phyloP scores from a whole-genome alignment of 2,888 invertebrate genomes.

The Dynastes grantii region DNA sequence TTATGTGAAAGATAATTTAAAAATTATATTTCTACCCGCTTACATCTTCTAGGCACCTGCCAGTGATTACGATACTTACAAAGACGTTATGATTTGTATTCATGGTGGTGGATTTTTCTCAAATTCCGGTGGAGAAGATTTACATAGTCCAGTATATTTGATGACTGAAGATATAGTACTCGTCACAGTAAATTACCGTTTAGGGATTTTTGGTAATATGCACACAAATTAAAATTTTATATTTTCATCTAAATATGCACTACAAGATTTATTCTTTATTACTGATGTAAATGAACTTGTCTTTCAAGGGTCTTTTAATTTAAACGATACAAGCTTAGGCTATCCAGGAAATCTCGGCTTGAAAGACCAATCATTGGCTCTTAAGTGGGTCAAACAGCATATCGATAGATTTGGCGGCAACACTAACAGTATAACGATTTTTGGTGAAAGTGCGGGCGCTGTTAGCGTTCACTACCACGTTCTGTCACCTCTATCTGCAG shows the following conservation, averaged over 20 bases:
- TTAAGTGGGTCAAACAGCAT: conserved; percentile 66
- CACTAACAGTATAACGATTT: conserved; percentile 64
- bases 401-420: conserved; percentile 66
- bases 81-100: conserved; percentile 80
- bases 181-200: conserved; percentile 81
- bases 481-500: conserved; percentile 66
- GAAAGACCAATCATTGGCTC: conserved; percentile 66
- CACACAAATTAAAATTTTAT: background rate
- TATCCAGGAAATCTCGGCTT: conserved; percentile 68
- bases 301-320: conserved; percentile 64
- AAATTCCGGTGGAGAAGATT: conserved; percentile 78
- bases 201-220: conserved; percentile 69
- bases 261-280: background rate
- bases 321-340: conserved; percentile 61
- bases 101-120: conserved; percentile 84
- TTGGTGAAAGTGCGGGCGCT: conserved; percentile 68
- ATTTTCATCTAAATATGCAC: background rate
- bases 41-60: conserved; percentile 55
- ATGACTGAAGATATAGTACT: conserved; percentile 80
- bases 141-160: conserved; percentile 81
- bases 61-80: conserved; percentile 47
- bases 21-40: background rate
- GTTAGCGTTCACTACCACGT: conserved; percentile 67
- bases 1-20: conserved; percentile 22
- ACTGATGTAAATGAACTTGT: background rate